Percentiles rank a stretch among this genome's conserved stretches.
These are phyloP conservation scores for Apodemia mormo DNA, from an alignment of 2,888 invertebrate genomes.

Conservation along the genomic window DNA sequence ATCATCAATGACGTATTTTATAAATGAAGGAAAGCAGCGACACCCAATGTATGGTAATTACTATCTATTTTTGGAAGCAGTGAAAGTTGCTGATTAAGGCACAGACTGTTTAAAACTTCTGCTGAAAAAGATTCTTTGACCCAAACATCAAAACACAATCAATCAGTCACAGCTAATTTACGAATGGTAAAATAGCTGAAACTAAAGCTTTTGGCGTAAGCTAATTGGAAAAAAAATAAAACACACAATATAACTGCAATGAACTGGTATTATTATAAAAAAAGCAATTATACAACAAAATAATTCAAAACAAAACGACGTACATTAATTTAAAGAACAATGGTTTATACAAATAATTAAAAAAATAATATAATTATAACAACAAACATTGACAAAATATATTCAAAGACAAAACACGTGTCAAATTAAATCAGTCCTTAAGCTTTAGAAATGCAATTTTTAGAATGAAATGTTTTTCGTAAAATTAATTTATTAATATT, in stretches of 20 bases:
- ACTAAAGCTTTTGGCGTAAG: conserved; percentile 43
- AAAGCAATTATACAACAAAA: conserved; percentile 89
- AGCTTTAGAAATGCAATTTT: conserved; percentile 80
- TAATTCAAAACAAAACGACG: conserved; percentile 89
- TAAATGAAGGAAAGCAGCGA: conserved; percentile 22
- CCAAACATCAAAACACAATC: conserved; percentile 61
- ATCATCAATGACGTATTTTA: conserved; percentile 34
- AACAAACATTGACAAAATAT: conserved; percentile 83
- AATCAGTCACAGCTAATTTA: conserved; percentile 51
- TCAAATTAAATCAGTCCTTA: conserved; percentile 78
- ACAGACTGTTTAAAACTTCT: conserved; percentile 39
- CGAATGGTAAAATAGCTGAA: conserved; percentile 49
- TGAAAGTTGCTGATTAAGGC: conserved; percentile 39
- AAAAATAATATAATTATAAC: conserved; percentile 84
- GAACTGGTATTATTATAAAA: conserved; percentile 87
- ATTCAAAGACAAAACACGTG: conserved; percentile 80
- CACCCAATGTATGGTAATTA: conserved; percentile 22
- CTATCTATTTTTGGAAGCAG: conserved; percentile 25
- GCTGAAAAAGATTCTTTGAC: conserved; percentile 54
- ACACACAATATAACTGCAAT: conserved; percentile 86
- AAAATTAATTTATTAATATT: conserved; percentile 63
- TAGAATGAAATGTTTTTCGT: conserved; percentile 69
- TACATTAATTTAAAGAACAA: conserved; percentile 89
- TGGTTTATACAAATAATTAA: conserved; percentile 86
- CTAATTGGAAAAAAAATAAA: conserved; percentile 69